Conservation (phyloP, 2,797 vertebrate species). For the Falco berigora region DNA sequence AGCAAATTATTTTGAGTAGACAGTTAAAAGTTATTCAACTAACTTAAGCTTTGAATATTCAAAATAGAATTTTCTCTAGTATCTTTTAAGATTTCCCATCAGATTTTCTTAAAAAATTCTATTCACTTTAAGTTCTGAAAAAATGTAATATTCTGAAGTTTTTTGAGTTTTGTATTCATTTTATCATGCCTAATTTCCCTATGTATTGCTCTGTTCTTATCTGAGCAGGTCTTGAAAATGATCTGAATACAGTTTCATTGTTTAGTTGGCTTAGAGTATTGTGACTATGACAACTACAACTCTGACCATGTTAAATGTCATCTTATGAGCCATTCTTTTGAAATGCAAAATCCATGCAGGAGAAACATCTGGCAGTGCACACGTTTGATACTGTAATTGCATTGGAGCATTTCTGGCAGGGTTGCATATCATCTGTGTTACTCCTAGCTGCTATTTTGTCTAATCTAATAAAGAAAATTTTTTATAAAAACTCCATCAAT, state of each 20-base stretch:
- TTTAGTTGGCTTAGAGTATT: not conserved
- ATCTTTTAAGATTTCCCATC: not conserved
- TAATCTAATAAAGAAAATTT: not conserved
- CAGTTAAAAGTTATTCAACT: not conserved
- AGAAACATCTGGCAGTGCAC: not conserved
- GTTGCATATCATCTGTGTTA: not conserved
- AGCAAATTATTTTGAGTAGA: not conserved
- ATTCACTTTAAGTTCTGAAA: not conserved
- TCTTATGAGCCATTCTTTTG: not conserved
- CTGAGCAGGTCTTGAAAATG: not conserved
- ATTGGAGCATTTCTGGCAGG: not conserved
- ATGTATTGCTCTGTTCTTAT: not conserved
- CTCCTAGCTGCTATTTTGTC: not conserved
- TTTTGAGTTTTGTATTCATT: not conserved
- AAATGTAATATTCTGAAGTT: not conserved
- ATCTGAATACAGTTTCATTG: not conserved
- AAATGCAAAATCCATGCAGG: not conserved
- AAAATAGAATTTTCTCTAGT: not conserved
- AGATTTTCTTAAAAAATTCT: not conserved
- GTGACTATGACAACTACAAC: not conserved
- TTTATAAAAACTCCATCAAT: not conserved
- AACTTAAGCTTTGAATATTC: not conserved
- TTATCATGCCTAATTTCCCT: accelerated
- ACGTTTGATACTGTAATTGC: not conserved
- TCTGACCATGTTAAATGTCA: not conserved